Percentiles rank a stretch among this genome's conserved stretches.
These are phyloP conservation scores for Procambarus clarkii DNA, from an alignment of 1,140 invertebrate genomes.

Conservation along the genomic window DNA sequence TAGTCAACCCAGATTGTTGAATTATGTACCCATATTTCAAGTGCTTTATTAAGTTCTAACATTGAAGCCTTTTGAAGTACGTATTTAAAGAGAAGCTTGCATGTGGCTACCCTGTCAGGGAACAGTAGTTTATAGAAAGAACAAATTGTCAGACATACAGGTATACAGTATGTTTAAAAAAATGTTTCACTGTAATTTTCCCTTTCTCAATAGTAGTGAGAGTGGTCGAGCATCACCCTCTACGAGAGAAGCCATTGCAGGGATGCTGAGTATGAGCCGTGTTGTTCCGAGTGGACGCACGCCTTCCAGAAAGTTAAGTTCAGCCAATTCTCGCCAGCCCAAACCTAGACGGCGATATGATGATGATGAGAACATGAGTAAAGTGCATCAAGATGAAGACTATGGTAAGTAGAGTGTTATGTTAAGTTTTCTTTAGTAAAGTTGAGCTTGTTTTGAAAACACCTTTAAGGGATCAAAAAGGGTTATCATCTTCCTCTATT, in stretches of 20 bases:
- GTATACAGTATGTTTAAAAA: no score
- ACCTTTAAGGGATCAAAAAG: no score
- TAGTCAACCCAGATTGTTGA: no score
- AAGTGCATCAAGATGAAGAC: conserved; percentile 89
- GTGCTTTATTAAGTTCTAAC: no score
- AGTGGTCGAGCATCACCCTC: conserved; percentile 82
- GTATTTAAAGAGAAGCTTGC: no score
- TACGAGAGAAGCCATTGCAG: conserved; percentile 87
- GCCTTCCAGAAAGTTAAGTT: conserved; percentile 73
- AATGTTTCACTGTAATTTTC: background rate
- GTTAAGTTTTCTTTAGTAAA: background rate
- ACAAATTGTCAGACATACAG: no score
- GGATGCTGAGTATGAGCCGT: conserved; percentile 89
- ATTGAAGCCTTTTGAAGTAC: no score
- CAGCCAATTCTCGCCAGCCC: conserved; percentile 21
- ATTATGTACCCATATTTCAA: no score
- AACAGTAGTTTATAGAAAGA: no score
- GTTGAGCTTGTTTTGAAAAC: no score
- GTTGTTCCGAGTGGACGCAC: conserved; percentile 75
- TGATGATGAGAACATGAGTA: conserved; percentile 90
- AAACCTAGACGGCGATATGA: conserved; percentile 81
- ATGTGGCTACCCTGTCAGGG: no score
- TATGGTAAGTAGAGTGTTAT: conserved; percentile 81
- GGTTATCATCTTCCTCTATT: no score
- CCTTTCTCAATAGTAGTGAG: conserved; percentile 56